A percentile compares a stretch with the other conserved stretches of the same genome.
These are phyloP conservation scores for Fragum whitleyi DNA, from an alignment of 2,888 invertebrate species.

Conservation along the genomic window DNA sequence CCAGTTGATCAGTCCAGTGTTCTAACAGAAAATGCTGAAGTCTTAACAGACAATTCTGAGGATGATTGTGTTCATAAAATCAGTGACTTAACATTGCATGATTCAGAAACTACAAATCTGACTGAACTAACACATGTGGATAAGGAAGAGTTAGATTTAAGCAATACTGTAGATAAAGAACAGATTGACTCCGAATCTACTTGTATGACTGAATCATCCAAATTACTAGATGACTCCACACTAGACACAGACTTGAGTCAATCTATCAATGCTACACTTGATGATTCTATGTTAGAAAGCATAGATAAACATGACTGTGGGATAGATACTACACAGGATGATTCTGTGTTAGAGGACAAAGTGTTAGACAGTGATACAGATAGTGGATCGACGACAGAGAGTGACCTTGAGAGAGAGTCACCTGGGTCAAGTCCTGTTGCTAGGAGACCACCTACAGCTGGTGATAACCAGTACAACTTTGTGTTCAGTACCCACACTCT, in stretches of 20 bases:
- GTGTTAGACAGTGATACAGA: not conserved
- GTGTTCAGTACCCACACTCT: constrained; percentile 78
- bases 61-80: constrained; percentile 2
- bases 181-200: not conserved
- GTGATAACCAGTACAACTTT: constrained; percentile 64
- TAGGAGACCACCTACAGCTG: constrained; percentile 10
- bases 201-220: too few relatives aligned
- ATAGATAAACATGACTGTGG: not conserved
- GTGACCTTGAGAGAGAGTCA: constrained; percentile 36
- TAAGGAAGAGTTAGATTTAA: not conserved
- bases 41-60: not conserved
- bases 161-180: not conserved
- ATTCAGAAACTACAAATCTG: not conserved
- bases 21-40: not conserved
- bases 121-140: not conserved
- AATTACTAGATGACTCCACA: too few relatives aligned
- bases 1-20: not conserved
- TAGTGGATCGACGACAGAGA: constrained; percentile 17
- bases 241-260: too few relatives aligned
- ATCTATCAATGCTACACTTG: not conserved
- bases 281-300: not conserved
- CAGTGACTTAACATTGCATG: not conserved
- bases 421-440: constrained; percentile 44
- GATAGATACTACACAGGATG: not conserved
- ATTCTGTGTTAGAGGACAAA: constrained; percentile 12